These are phyloP conservation scores for Crotalus tigris DNA, from an alignment of 2,113 vertebrate genomes.

Conservation along the genomic window DNA sequence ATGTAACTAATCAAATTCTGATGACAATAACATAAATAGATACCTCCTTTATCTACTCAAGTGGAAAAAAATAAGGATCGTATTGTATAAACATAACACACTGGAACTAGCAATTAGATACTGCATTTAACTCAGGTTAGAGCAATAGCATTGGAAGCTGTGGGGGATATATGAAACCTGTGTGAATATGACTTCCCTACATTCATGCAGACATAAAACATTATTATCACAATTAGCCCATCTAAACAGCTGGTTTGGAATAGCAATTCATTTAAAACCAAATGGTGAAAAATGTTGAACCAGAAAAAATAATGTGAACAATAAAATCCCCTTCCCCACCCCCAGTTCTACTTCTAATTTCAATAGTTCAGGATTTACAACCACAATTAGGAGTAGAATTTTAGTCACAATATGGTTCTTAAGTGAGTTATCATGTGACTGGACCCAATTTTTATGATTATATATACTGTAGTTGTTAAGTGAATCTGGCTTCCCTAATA, in stretches of 20 bases:
- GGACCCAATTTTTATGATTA: neutral
- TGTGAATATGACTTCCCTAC: constrained; percentile 19
- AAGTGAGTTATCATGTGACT: neutral
- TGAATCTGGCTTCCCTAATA: neutral
- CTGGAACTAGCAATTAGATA: constrained; percentile 60
- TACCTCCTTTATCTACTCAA: constrained; percentile 59
- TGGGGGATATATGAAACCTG: constrained; percentile 16
- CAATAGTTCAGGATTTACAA: neutral
- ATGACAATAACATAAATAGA: constrained; percentile 63
- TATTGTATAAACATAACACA: constrained; percentile 65
- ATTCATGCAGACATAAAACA: constrained; percentile 26
- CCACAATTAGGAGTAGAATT: neutral
- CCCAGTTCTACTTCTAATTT: neutral
- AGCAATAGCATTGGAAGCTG: constrained; percentile 43
- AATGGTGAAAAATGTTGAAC: neutral
- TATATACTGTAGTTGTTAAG: neutral
- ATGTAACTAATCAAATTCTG: constrained; percentile 44
- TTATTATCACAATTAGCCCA: constrained; percentile 38
- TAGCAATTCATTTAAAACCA: constrained; percentile 30
- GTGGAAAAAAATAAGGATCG: constrained; percentile 62
- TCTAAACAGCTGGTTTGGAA: constrained; percentile 40
- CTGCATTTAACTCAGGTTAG: constrained; percentile 51
- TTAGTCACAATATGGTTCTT: neutral
- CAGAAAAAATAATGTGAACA: neutral
- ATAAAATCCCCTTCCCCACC: neutral